Base-by-base conservation (phyloP, 2,113 vertebrate species). In the Donacobius atricapilla region DNA sequence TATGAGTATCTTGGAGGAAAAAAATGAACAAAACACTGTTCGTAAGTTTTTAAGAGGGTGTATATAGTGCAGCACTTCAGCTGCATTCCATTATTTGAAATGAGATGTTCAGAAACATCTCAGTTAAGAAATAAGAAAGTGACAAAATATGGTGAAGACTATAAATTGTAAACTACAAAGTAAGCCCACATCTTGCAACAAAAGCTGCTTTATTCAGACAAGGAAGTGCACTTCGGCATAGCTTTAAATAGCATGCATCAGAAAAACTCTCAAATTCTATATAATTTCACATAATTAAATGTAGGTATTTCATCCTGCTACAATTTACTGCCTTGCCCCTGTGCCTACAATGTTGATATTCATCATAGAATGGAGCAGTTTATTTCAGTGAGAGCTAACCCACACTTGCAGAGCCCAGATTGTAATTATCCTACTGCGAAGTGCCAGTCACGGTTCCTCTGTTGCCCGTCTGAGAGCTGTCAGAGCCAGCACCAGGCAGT, bases 231-330 rank as follows among this genome's bases (percentile, higher is more conserved):
- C 90, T 97, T 96, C 94, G 91, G 89, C 91, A 3, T 94, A 89
- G 88, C 94, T 98, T 98, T 98, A 98, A 98, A 98, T 98, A 98
- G 97, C 91, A 93, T 69, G 92, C 80, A 90, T 95, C 94, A 91
- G 96, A 97, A 97, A 97, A 97, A 96, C 96, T 95, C 93, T 97
- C 87, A 98, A 98, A 98, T 98, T 98, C 97, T 98, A 98, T 98
- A 95, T 98, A 98, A 98, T 98, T 98, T 98, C 61, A 88, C 93
- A 96, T 98, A 98, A 98, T 98, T 98, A 98, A 98, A 97, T 96
- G 97, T 97, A 98, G 95, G 97, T 98, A 98, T 98, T 98, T 98
- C 97, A 97, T 98, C 89, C 87, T 95, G 79, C 98, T 98, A 93
- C 98, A 98, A 98, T 98, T 98, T 98, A 93, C 97, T 54, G 89